These are phyloP conservation scores for Eptesicus fuscus DNA, from an alignment of 2,113 vertebrate species.

Conservation along the genomic window DNA sequence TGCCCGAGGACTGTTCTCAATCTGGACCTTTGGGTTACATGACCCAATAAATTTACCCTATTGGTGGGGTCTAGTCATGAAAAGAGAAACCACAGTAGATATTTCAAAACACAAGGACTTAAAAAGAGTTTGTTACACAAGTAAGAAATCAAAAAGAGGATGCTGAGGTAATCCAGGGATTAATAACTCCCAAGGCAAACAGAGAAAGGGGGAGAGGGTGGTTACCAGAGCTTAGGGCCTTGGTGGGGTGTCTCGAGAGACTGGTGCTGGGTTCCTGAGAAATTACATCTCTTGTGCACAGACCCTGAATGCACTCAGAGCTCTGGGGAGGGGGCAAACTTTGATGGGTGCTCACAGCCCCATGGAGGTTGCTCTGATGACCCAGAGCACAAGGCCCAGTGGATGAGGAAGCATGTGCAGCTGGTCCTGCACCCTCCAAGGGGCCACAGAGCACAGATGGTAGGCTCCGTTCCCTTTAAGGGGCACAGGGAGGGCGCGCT, in stretches of 20 bases:
- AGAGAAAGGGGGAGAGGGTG: background rate
- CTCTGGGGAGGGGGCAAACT: background rate
- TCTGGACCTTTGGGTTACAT: background rate
- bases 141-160: background rate
- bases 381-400: background rate
- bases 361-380: background rate
- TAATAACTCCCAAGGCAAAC: too few relatives aligned
- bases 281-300: background rate
- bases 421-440: background rate
- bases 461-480: background rate
- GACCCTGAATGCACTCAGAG: background rate
- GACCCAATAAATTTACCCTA: background rate
- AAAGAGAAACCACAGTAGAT: background rate
- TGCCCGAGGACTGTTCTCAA: background rate
- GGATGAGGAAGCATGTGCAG: background rate
- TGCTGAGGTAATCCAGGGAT: background rate
- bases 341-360: background rate
- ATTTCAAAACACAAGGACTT: slow-evolving; percentile 30
- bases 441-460: too few relatives aligned
- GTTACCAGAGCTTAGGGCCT: background rate
- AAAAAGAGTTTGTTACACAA: background rate
- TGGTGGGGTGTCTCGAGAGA: background rate
- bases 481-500: fast-evolving
- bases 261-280: background rate
- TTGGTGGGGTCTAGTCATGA: background rate